Conservation (phyloP, 1,140 invertebrate species). For the Oryctes rhinoceros region DNA sequence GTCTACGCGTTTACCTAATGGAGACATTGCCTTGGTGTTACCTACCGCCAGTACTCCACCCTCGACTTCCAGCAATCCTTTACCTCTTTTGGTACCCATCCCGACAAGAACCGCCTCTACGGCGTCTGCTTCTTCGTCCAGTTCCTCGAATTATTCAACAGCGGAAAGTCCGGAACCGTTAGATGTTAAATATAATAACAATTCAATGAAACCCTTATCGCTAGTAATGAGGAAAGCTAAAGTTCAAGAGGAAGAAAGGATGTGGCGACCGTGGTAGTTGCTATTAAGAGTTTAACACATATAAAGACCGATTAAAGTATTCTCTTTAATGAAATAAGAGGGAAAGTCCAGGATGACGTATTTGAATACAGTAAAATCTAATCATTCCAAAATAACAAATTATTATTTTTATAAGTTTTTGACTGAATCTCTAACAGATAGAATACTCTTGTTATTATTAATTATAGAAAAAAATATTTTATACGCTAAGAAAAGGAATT, state of each 20-base stretch:
- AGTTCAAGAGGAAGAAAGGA: conserved; percentile 64
- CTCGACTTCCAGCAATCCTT: conserved; percentile 40
- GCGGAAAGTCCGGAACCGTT: conserved; percentile 59
- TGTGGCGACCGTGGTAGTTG: conserved; percentile 75
- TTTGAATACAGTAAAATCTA: neutral
- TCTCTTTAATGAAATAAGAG: neutral
- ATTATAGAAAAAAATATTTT: conserved; percentile 13
- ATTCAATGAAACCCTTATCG: conserved; percentile 71
- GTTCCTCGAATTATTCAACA: conserved; percentile 60
- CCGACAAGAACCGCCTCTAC: conserved; percentile 69
- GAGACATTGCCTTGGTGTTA: conserved; percentile 71
- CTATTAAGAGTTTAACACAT: neutral
- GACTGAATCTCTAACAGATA: conserved; percentile 19
- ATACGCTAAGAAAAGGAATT: neutral
- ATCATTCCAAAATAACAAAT: conserved; percentile 33
- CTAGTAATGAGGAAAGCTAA: conserved; percentile 72
- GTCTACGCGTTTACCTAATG: conserved; percentile 68
- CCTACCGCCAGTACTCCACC: conserved; percentile 61
- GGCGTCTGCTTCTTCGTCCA: conserved; percentile 69
- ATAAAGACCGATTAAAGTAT: conserved; percentile 40
- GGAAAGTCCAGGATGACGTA: neutral
- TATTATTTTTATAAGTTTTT: neutral
- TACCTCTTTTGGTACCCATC: conserved; percentile 58
- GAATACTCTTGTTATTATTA: conserved; percentile 23
- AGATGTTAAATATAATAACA: conserved; percentile 63